These are phyloP conservation scores for Ceratotherium simum DNA, from an alignment of 2,113 vertebrate species.

Conservation along the genomic window DNA sequence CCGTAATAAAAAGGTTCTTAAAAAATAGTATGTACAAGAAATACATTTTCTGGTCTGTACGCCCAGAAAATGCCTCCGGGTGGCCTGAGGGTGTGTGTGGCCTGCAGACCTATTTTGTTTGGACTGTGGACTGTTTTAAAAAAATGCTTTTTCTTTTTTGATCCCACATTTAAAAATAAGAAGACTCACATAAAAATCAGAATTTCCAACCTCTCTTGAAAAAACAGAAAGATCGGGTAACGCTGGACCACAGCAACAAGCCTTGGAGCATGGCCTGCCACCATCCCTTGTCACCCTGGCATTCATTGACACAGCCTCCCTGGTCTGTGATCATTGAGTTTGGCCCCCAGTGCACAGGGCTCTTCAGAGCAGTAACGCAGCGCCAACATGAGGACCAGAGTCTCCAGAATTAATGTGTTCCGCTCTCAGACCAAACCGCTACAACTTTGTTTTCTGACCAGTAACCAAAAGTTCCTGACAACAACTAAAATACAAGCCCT, in stretches of 20 bases:
- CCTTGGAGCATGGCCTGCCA: background rate
- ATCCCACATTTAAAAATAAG: constrained; percentile 75
- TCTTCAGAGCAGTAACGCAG: background rate
- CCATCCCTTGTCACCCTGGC: background rate
- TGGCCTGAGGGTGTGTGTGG: constrained; percentile 74
- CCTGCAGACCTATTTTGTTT: constrained; percentile 76
- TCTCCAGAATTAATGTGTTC: background rate
- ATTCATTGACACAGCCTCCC: background rate
- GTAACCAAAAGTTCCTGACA: constrained; percentile 50
- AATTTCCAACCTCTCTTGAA: constrained; percentile 54
- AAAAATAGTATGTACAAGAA: background rate
- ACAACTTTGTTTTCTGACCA: constrained; percentile 1
- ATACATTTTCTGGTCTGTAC: background rate
- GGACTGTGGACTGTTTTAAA: constrained; percentile 34
- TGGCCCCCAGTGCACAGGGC: background rate
- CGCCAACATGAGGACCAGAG: background rate
- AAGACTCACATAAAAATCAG: constrained; percentile 55
- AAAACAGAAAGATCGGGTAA: constrained; percentile 4
- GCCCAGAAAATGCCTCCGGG: constrained; percentile 61
- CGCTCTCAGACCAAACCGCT: background rate
- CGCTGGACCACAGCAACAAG: background rate
- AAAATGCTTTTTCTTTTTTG: constrained; percentile 44
- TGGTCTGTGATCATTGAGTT: background rate
- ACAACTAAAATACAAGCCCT: background rate
- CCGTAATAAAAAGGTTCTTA: background rate